These are phyloP conservation scores for Acromyrmex heyeri DNA, from an alignment of 1,140 invertebrate genomes.

Conservation along the genomic window DNA sequence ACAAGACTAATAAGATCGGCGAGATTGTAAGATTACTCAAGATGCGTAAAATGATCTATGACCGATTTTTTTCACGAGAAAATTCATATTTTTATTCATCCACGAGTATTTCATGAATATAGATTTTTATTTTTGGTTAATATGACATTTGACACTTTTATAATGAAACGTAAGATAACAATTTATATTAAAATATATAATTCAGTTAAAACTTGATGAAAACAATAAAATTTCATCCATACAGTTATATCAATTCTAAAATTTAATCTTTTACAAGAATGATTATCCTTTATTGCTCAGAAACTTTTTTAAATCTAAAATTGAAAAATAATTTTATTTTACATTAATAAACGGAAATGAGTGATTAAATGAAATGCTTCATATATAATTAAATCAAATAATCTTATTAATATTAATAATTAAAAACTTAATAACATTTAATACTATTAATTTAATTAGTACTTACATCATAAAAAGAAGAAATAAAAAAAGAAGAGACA, in stretches of 20 bases:
- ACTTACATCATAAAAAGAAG: no score
- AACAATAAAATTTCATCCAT: neutral
- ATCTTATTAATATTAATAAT: neutral
- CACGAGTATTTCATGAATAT: neutral
- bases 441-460: no score
- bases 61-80: neutral
- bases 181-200: neutral
- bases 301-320: slow-evolving; percentile 2
- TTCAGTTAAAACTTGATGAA: neutral
- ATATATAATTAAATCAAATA: slow-evolving; percentile 3
- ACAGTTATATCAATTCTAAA: neutral
- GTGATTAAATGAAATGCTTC: neutral
- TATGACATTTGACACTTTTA: neutral
- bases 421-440: no score
- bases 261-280: slow-evolving; percentile 1
- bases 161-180: neutral
- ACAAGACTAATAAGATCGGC: slow-evolving; percentile 55
- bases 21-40: slow-evolving; percentile 24
- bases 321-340: neutral
- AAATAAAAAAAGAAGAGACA: no score
- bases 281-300: neutral
- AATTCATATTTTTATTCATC: neutral
- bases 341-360: neutral
- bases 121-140: neutral
- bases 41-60: slow-evolving; percentile 13